Evolutionary conservation across 2,888 invertebrate species (phyloP).

Genomic region (Papilio protenor): DNA sequence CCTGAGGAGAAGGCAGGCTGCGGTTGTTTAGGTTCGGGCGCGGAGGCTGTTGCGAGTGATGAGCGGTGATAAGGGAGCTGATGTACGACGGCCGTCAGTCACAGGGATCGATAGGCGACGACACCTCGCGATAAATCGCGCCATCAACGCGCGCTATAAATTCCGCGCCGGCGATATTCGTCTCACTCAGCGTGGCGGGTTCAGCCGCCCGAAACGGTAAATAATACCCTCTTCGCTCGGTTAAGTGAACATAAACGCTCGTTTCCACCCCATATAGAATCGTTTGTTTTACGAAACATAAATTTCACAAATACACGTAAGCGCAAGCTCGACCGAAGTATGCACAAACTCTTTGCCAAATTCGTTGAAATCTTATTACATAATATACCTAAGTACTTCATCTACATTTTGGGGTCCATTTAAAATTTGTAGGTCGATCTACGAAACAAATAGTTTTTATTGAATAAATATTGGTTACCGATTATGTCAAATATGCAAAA

Average conservation of each 20-base stretch:
- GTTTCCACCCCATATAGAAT: conserved; percentile 84
- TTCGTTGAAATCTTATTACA: conserved; percentile 36
- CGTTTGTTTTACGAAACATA: conserved; percentile 84
- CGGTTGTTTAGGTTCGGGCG: conserved; percentile 62
- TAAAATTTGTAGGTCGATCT: background rate
- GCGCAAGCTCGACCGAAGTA: conserved; percentile 59
- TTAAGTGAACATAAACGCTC: conserved; percentile 85
- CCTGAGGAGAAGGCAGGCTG: conserved; percentile 58
- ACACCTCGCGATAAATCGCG: conserved; percentile 83
- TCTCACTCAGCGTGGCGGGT: conserved; percentile 83
- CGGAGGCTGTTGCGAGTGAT: conserved; percentile 64
- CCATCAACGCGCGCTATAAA: conserved; percentile 84
- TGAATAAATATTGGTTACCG: too few species aligned
- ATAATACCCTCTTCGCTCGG: conserved; percentile 84
- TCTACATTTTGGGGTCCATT: conserved; percentile 39
- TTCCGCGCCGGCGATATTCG: conserved; percentile 81
- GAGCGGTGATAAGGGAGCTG: conserved; percentile 81
- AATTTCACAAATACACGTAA: conserved; percentile 79
- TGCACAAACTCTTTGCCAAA: conserved; percentile 45
- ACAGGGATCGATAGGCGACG: conserved; percentile 81
- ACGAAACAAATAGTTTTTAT: background rate
- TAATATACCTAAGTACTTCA: conserved; percentile 14
- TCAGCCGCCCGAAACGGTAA: conserved; percentile 83
- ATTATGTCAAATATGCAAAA: background rate
- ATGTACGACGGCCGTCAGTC: conserved; percentile 79